Percentiles rank a stretch among this genome's conserved stretches.
Conservation (phyloP, 2,888 invertebrate genomes). For the Sturmia bella region DNA sequence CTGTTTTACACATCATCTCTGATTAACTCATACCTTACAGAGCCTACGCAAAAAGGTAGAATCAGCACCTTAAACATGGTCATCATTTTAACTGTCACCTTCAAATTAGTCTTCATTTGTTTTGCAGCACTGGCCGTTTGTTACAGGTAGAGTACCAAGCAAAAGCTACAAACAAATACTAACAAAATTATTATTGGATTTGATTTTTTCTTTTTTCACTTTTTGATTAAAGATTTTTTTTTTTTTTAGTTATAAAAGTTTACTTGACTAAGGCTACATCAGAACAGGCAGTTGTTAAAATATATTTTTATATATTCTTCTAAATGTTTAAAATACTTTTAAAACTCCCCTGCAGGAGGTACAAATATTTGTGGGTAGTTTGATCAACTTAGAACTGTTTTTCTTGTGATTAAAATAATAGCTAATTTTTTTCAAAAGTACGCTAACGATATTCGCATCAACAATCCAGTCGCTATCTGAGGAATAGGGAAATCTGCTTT, state of each 20-base stretch:
- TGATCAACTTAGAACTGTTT: too few species aligned
- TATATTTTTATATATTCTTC: too few species aligned
- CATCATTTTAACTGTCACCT: constrained; percentile 95
- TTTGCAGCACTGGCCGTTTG: constrained; percentile 97
- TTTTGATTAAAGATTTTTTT: constrained; percentile 5
- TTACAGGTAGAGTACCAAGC: constrained; percentile 90
- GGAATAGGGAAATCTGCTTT: too few species aligned
- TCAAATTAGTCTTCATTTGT: constrained; percentile 96
- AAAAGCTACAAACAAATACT: constrained; percentile 72
- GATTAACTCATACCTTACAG: constrained; percentile 82
- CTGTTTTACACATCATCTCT: constrained; percentile 38
- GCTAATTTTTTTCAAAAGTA: too few species aligned
- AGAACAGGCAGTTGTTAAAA: too few species aligned
- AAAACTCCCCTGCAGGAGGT: too few species aligned
- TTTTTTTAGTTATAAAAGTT: neutral
- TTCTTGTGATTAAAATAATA: too few species aligned
- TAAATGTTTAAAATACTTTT: too few species aligned
- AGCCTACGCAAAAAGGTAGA: constrained; percentile 89
- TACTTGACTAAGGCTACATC: neutral
- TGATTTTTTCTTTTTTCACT: constrained; percentile 5
- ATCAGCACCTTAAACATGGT: constrained; percentile 95
- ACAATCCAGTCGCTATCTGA: too few species aligned
- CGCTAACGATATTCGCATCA: too few species aligned
- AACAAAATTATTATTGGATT: constrained; percentile 10
- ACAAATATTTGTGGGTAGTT: too few species aligned